Percentiles rank a stretch among this genome's conserved stretches.
These are phyloP conservation scores for Drosophila chauvacae DNA, from an alignment of 1,140 invertebrate genomes.

Conservation along the genomic window DNA sequence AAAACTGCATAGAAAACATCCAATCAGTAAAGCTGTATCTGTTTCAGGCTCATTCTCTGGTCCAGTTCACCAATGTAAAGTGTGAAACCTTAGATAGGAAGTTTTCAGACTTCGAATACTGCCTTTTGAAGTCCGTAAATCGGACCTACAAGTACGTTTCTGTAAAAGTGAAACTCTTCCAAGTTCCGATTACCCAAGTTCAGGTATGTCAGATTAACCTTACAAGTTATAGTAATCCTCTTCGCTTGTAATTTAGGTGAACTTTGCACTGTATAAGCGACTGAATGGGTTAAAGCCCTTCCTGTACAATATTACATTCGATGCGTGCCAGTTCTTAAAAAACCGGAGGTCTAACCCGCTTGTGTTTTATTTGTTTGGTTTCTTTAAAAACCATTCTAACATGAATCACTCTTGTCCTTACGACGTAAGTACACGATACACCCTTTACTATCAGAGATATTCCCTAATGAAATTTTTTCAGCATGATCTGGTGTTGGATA, in stretches of 20 bases:
- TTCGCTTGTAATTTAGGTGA: background rate
- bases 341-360: background rate
- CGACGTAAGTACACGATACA: background rate
- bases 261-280: constrained; percentile 2
- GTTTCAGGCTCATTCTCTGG: background rate
- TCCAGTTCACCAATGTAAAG: background rate
- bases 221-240: background rate
- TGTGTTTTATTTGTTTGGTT: background rate
- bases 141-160: too few species aligned
- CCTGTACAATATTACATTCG: constrained; percentile 3
- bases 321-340: constrained; percentile 13
- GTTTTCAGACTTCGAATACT: too few species aligned
- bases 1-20: background rate
- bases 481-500: constrained; percentile 6
- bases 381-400: background rate
- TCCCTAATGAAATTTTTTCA: background rate
- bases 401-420: constrained; percentile 24
- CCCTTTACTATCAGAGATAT: too few species aligned
- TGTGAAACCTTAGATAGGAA: background rate
- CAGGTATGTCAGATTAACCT: background rate
- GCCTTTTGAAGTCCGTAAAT: too few species aligned
- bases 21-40: too few species aligned
- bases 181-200: background rate
- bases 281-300: constrained; percentile 12
- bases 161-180: background rate